Evolutionary conservation across 2,797 vertebrate species (phyloP).

Genomic region (Melanotaenia boesemani): DNA sequence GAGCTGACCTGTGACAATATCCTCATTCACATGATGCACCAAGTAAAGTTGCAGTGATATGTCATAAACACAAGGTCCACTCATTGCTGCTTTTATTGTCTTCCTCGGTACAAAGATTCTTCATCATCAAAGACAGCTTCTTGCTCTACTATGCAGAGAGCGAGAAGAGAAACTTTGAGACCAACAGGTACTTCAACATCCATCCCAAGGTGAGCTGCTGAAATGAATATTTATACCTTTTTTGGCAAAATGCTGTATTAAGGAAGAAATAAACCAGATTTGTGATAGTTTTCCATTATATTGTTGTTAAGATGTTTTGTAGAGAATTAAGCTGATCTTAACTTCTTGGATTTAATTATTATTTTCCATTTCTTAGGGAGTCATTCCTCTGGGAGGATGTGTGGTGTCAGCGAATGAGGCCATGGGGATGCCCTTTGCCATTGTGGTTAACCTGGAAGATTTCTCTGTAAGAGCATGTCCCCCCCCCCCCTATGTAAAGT

Average conservation of each 20-base stretch:
- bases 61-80: conserved; percentile 24
- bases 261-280: too few species aligned
- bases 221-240: neutral
- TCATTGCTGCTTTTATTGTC: conserved; percentile 54
- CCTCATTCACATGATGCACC: too few species aligned
- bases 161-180: conserved; percentile 95
- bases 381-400: conserved; percentile 94
- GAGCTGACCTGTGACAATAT: too few species aligned
- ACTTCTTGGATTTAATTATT: neutral
- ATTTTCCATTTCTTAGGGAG: conserved; percentile 83
- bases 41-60: neutral
- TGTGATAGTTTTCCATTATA: neutral
- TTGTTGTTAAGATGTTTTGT: neutral
- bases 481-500: neutral
- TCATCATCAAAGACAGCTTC: conserved; percentile 99
- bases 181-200: conserved; percentile 95
- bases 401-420: conserved; percentile 91
- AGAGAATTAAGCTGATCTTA: neutral
- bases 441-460: conserved; percentile 93
- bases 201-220: conserved; percentile 92
- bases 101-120: conserved; percentile 85
- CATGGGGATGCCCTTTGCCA: conserved; percentile 92
- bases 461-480: conserved; percentile 87
- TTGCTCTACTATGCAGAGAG: conserved; percentile 96
- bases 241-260: neutral